phyloP scores from a whole-genome alignment of 2,888 invertebrate species.

The Mesorhabditis spiculigera region DNA sequence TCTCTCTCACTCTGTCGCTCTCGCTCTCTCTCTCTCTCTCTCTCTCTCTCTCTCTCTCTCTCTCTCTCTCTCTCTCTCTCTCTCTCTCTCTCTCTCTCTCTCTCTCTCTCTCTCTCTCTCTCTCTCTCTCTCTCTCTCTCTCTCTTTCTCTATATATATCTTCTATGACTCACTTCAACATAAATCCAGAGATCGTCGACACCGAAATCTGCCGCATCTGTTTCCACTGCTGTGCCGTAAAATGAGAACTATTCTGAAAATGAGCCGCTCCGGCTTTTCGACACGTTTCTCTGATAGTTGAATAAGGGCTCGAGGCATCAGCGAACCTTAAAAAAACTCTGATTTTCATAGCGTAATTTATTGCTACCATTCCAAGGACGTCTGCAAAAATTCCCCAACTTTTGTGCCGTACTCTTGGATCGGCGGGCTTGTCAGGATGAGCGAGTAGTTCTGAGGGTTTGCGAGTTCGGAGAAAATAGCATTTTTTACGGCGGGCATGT shows the following conservation, averaged over 20 bases:
- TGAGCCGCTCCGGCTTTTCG: slow-evolving; percentile 21
- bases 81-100: no score
- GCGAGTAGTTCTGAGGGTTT: slow-evolving; percentile 16
- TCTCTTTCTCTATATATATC: no score
- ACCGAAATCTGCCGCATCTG: slow-evolving; percentile 31
- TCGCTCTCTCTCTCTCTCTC: no score
- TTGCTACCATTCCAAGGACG: slow-evolving; percentile 33
- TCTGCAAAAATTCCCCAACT: slow-evolving; percentile 27
- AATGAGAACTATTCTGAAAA: slow-evolving; percentile 34
- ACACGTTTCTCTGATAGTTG: slow-evolving; percentile 31
- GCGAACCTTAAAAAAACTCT: slow-evolving; percentile 13
- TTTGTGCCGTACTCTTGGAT: slow-evolving; percentile 21
- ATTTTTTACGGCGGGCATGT: slow-evolving; percentile 23
- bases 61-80: no score
- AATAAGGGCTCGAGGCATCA: slow-evolving; percentile 11
- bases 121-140: no score
- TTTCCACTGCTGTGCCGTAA: slow-evolving; percentile 50
- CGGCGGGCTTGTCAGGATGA: neutral
- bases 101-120: no score
- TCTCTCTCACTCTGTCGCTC: no score
- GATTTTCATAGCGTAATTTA: no score
- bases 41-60: no score
- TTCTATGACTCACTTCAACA: neutral
- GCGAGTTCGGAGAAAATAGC: slow-evolving; percentile 17
- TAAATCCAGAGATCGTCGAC: slow-evolving; percentile 4